phyloP scores from a whole-genome alignment of 2,113 vertebrate genomes.

The Bagarius yarrelli region DNA sequence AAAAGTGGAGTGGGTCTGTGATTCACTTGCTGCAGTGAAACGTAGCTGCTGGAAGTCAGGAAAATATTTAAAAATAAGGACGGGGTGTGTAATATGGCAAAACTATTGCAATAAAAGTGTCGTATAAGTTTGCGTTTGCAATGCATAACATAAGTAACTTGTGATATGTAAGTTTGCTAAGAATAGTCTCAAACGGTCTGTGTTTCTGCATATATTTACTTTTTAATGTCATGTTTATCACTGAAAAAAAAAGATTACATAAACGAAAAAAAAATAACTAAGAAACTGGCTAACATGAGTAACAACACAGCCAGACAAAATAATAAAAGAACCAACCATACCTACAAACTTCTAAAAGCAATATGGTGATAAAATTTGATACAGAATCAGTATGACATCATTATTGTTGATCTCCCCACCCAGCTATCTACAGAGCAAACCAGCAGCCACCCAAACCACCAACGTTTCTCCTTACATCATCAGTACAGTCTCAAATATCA shows the following conservation, averaged over 20 bases:
- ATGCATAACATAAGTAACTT: neutral
- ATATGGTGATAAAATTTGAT: neutral
- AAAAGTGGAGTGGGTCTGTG: slow-evolving; percentile 40
- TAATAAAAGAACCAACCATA: neutral
- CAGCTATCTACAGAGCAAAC: neutral
- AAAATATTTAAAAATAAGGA: neutral
- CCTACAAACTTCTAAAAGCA: neutral
- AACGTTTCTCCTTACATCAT: neutral
- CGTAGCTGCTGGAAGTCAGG: neutral
- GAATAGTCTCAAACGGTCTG: neutral
- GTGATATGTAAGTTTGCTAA: neutral
- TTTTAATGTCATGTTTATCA: neutral
- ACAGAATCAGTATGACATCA: neutral
- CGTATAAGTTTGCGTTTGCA: neutral
- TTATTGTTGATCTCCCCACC: neutral
- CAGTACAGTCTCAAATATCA: neutral
- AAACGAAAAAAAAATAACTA: neutral
- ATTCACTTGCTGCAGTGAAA: slow-evolving; percentile 12
- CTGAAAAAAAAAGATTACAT: neutral
- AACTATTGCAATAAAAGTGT: neutral
- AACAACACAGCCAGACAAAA: neutral
- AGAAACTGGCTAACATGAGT: neutral
- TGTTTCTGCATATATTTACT: neutral
- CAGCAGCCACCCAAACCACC: neutral
- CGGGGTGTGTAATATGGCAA: neutral